A percentile compares a stretch with the other conserved stretches of the same genome.
Conservation (phyloP, 2,888 invertebrate species). For the Lepidonotus clava region DNA sequence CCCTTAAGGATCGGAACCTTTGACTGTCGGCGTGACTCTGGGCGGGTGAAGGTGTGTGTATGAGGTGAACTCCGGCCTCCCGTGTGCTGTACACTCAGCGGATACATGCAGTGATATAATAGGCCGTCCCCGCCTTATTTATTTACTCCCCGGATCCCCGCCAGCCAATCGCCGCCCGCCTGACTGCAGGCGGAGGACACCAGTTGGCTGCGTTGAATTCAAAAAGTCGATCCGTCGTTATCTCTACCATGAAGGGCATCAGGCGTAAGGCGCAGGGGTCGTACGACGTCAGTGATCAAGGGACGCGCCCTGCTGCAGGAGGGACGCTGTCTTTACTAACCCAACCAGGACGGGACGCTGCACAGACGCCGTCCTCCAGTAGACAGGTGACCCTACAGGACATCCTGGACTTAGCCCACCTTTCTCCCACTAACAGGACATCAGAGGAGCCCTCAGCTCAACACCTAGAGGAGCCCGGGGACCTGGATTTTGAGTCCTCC, state of each 20-base stretch:
- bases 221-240: background rate
- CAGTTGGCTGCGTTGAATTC: background rate
- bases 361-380: background rate
- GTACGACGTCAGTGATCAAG: background rate
- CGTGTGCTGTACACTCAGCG: background rate
- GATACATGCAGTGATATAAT: background rate
- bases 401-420: background rate
- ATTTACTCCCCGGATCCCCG: background rate
- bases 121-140: background rate
- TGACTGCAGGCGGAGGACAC: background rate
- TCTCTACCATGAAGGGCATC: background rate
- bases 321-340: background rate
- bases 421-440: background rate
- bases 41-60: background rate
- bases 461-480: background rate
- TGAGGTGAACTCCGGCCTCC: too few species aligned
- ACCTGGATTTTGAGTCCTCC: constrained; percentile 17
- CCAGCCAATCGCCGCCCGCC: constrained; percentile 9
- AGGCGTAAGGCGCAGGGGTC: background rate
- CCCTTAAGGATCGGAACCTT: background rate
- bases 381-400: constrained; percentile 32
- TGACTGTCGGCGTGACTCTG: background rate
- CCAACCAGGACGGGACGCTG: background rate
- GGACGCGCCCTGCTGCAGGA: background rate
- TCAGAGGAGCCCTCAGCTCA: background rate